A percentile compares a stretch with the other conserved stretches of the same genome.
These are phyloP conservation scores for Lycia hirtaria DNA, from an alignment of 2,888 invertebrate genomes.

Conservation along the genomic window DNA sequence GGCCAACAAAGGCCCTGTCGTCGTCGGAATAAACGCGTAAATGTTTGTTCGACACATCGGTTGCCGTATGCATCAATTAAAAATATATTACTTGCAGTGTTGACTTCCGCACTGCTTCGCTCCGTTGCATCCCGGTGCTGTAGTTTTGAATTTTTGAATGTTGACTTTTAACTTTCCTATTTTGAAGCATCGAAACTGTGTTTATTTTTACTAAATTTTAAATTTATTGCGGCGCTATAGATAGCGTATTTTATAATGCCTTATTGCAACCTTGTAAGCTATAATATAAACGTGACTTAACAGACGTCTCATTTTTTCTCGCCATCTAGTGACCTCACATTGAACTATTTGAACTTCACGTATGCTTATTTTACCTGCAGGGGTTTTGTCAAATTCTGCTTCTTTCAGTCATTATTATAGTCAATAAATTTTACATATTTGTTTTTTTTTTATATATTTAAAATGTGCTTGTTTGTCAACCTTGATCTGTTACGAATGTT, in stretches of 20 bases:
- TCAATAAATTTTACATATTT: no score
- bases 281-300: no score
- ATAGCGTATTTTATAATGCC: neutral
- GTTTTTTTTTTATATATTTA: no score
- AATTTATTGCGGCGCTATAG: neutral
- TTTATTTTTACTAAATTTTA: neutral
- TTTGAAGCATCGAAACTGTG: neutral
- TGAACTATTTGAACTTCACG: no score
- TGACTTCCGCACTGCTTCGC: constrained; percentile 63
- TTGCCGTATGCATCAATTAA: constrained; percentile 79
- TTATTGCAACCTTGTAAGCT: no score
- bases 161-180: constrained; percentile 9
- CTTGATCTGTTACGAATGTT: no score
- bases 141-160: constrained; percentile 24
- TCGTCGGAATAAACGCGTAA: constrained; percentile 71
- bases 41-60: constrained; percentile 79
- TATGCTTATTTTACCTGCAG: no score
- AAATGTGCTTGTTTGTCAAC: no score
- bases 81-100: constrained; percentile 76
- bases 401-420: no score
- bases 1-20: constrained; percentile 74
- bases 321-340: no score
- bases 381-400: no score
- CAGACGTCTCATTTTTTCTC: neutral
- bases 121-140: constrained; percentile 39